These are phyloP conservation scores for Dallia pectoralis DNA, from an alignment of 2,797 vertebrate genomes.

Conservation along the genomic window DNA sequence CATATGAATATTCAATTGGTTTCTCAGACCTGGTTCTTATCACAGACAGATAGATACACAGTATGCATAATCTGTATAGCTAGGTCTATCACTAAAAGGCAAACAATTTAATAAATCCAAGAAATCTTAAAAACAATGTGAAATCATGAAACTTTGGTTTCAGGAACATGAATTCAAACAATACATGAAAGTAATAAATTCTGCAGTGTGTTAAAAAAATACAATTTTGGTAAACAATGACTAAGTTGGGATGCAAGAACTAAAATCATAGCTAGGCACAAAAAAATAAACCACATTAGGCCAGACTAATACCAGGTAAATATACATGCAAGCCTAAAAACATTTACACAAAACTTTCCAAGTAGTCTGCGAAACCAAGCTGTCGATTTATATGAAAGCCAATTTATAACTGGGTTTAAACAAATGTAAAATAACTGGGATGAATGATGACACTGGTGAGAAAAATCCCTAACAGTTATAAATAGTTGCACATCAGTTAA, in stretches of 20 bases:
- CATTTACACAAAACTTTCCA: slow-evolving; percentile 24
- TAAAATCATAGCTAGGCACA: not conserved
- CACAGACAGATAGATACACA: not conserved
- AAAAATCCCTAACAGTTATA: not conserved
- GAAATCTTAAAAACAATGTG: slow-evolving; percentile 20
- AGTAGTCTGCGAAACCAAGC: slow-evolving; percentile 37
- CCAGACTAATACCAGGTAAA: not conserved
- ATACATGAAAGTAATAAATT: not conserved
- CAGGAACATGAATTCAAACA: slow-evolving; percentile 8
- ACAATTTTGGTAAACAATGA: not conserved
- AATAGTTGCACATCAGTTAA: slow-evolving; percentile 4
- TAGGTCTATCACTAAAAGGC: not conserved
- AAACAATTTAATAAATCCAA: slow-evolving; percentile 17
- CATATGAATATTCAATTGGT: slow-evolving; percentile 30
- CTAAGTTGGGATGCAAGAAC: not conserved
- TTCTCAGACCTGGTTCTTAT: slow-evolving; percentile 34
- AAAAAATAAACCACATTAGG: not conserved
- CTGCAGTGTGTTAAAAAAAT: not conserved
- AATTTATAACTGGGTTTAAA: slow-evolving; percentile 15
- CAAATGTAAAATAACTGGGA: slow-evolving; percentile 4
- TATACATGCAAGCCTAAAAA: slow-evolving; percentile 29
- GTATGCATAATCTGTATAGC: not conserved
- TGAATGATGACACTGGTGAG: not conserved
- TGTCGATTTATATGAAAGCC: slow-evolving; percentile 34
- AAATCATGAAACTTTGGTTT: slow-evolving; percentile 13